Base-by-base conservation (phyloP, 2,113 vertebrate species). In the Neodon shergylaensis region DNA sequence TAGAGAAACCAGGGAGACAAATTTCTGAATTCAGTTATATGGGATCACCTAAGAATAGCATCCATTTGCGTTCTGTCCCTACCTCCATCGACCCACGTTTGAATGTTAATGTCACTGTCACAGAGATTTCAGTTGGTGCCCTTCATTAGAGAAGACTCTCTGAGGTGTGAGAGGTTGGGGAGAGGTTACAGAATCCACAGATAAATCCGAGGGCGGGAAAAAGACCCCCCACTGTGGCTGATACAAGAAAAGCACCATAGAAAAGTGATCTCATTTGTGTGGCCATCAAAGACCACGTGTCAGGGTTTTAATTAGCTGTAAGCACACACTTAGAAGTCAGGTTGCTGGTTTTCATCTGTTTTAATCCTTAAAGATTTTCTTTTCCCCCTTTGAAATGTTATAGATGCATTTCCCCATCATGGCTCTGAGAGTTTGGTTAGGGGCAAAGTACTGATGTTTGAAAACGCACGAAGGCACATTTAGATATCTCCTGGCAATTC, bases 331-430 rank as follows among this genome's bases (percentile, higher is more conserved):
- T 94, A 84, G 47, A 90, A 88, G 74, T 92, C 36, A 73, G 6
- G 1, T 74, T 73, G 12, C 5, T 81, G 28, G 92, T 92, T 97
- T 36, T 94, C 7, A 66, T 88, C n/a, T 72, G 6, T 61, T 94
- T 94, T 95, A 86, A 95, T 63, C 39, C 10, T 89, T 91, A 22
- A n/a, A 81, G 31, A 11, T 92, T 90, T 96, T 77, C 33, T 81
- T 63, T 16, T 44, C 31, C 73, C 24, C 2, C 21, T 82, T 78
- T 88, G 63, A 73, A 58, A 22, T 78, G 86, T 81, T 44, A 24
- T 83, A 95, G 66, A n/a, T 90, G 7, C 44, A 2, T 77, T 79
- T 97, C 13, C 54, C 76, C 26, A 70, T 68, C 39, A 31, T 36
- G 63, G 33, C 17, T 88, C 33, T 78, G 2, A 85, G 36, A 92